Evolutionary conservation across 2,113 vertebrate genomes (phyloP).

Genomic region (Ciconia maguari): DNA sequence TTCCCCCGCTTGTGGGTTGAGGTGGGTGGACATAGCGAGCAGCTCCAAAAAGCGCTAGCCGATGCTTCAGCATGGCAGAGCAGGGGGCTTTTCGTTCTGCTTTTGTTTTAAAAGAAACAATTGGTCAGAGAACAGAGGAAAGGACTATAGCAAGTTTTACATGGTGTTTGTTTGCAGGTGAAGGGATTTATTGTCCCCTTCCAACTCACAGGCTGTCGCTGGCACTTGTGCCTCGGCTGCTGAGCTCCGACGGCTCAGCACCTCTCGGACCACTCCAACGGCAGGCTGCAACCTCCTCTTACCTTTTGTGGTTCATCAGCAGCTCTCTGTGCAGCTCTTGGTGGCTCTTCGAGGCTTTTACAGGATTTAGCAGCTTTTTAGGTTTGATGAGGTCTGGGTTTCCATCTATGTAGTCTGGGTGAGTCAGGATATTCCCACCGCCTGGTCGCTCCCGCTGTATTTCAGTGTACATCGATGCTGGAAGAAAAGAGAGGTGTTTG

Average conservation of each 20-base stretch:
- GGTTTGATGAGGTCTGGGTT: constrained; percentile 87
- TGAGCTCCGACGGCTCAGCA: neutral
- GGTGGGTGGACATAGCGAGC: neutral
- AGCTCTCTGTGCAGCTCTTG: constrained; percentile 88
- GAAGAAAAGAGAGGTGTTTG: neutral
- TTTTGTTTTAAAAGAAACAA: neutral
- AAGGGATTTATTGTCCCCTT: neutral
- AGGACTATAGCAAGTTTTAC: neutral
- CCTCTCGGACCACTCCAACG: neutral
- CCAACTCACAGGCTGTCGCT: neutral
- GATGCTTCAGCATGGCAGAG: neutral
- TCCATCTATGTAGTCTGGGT: constrained; percentile 78
- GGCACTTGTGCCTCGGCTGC: neutral
- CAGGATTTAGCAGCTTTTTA: constrained; percentile 84
- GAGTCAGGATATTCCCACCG: constrained; percentile 74
- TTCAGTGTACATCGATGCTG: constrained; percentile 85
- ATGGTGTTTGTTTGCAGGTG: neutral
- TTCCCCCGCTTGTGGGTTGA: neutral
- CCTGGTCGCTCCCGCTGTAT: constrained; percentile 78
- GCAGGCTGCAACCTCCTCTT: neutral
- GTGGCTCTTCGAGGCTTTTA: constrained; percentile 86
- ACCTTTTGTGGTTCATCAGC: constrained; percentile 88
- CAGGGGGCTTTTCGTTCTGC: rapidly evolving
- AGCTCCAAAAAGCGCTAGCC: neutral
- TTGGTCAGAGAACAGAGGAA: neutral